These are phyloP conservation scores for Sericinus montela DNA, from an alignment of 2,888 invertebrate species.

Conservation along the genomic window DNA sequence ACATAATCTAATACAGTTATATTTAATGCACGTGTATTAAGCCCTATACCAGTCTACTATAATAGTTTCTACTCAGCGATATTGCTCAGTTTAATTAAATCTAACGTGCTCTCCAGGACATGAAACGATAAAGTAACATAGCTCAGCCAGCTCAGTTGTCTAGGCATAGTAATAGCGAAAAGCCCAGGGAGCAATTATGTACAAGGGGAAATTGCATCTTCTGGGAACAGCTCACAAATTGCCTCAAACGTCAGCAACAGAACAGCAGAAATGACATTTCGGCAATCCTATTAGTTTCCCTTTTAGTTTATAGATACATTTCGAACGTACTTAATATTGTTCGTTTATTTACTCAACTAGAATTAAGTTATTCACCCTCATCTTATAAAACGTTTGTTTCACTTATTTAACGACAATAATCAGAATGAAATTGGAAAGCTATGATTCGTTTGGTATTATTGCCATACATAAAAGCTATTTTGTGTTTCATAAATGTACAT, in stretches of 20 bases:
- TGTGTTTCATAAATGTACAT: too few relatives aligned
- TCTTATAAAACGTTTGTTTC: not conserved
- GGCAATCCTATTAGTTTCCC: slow-evolving; percentile 36
- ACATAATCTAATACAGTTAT: too few relatives aligned
- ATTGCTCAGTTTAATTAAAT: slow-evolving; percentile 13
- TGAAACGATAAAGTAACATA: not conserved
- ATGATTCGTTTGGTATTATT: not conserved
- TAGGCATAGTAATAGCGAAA: slow-evolving; percentile 23
- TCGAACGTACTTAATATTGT: slow-evolving; percentile 4
- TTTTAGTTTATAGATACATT: too few relatives aligned
- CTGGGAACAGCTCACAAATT: slow-evolving; percentile 65
- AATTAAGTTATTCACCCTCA: slow-evolving; percentile 5
- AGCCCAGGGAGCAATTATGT: slow-evolving; percentile 59
- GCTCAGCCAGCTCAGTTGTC: slow-evolving; percentile 11
- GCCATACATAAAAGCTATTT: too few relatives aligned
- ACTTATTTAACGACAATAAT: not conserved
- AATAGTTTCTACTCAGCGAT: not conserved
- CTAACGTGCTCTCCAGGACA: not conserved
- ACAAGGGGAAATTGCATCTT: slow-evolving; percentile 69
- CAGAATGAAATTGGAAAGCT: slow-evolving; percentile 6
- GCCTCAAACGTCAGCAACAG: slow-evolving; percentile 57
- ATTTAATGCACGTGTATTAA: not conserved
- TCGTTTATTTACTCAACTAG: slow-evolving; percentile 2
- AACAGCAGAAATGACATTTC: slow-evolving; percentile 56
- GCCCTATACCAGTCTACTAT: not conserved